phyloP scores from a whole-genome alignment of 2,797 vertebrate species.

The Sphenodon punctatus region DNA sequence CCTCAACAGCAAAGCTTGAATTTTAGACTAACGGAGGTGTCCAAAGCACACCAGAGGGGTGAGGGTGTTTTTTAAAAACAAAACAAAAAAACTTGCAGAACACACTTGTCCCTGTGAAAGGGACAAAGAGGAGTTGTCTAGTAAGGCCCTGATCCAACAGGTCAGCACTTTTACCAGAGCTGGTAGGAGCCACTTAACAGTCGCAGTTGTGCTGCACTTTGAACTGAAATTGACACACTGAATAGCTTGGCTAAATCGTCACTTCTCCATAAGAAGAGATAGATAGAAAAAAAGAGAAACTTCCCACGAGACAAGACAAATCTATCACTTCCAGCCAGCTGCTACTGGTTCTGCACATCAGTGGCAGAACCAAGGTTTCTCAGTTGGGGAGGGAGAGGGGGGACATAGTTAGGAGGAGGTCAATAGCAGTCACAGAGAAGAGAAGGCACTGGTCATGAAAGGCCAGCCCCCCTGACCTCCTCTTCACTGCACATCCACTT shows the following conservation, averaged over 20 bases:
- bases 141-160: not conserved
- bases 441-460: no score
- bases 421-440: no score
- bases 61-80: no score
- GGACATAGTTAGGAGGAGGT: no score
- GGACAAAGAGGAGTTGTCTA: rapidly evolving
- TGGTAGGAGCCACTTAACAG: conserved; percentile 33
- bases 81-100: rapidly evolving
- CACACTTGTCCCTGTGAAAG: rapidly evolving
- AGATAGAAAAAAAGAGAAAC: not conserved
- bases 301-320: not conserved
- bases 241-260: not conserved
- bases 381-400: no score
- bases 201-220: conserved; percentile 21
- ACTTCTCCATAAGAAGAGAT: not conserved
- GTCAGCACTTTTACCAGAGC: not conserved
- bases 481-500: no score
- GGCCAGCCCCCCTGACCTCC: no score
- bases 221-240: not conserved
- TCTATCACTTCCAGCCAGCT: rapidly evolving
- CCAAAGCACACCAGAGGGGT: not conserved
- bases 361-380: no score
- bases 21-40: not conserved
- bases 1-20: not conserved
- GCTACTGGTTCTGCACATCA: rapidly evolving